Evolutionary conservation across 2,888 invertebrate species (phyloP).

Genomic region (Metacarcinus magister): DNA sequence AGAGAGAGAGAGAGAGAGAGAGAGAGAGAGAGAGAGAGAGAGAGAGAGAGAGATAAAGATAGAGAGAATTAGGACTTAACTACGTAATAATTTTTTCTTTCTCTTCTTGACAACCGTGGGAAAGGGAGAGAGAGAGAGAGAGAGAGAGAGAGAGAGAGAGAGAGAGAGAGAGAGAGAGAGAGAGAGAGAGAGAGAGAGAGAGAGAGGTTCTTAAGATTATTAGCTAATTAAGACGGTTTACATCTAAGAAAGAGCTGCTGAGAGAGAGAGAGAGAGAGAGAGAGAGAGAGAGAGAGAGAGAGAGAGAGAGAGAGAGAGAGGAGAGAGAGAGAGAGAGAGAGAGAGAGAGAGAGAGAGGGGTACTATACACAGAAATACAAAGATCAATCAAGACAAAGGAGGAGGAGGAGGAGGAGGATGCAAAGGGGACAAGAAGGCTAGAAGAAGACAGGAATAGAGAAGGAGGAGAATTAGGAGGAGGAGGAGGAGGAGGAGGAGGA

Average conservation of each 20-base stretch:
- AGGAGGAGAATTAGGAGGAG: too few species aligned
- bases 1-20: conserved; percentile 26
- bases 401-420: background rate
- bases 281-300: conserved; percentile 26
- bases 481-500: conserved; percentile 3
- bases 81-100: too few species aligned
- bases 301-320: conserved; percentile 26
- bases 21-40: conserved; percentile 26
- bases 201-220: background rate
- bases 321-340: conserved; percentile 20
- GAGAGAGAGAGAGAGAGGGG: background rate
- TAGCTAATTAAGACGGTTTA: conserved; percentile 13
- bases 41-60: too few species aligned
- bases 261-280: background rate
- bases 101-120: background rate
- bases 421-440: too few species aligned
- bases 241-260: background rate
- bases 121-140: background rate
- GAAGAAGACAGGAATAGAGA: too few species aligned
- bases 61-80: too few species aligned
- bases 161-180: conserved; percentile 26
- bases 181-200: conserved; percentile 26
- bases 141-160: conserved; percentile 26
- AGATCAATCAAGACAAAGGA: conserved; percentile 14
- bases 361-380: background rate